Evolutionary conservation across 2,113 vertebrate species (phyloP).

Genomic region (Oreochromis niloticus): DNA sequence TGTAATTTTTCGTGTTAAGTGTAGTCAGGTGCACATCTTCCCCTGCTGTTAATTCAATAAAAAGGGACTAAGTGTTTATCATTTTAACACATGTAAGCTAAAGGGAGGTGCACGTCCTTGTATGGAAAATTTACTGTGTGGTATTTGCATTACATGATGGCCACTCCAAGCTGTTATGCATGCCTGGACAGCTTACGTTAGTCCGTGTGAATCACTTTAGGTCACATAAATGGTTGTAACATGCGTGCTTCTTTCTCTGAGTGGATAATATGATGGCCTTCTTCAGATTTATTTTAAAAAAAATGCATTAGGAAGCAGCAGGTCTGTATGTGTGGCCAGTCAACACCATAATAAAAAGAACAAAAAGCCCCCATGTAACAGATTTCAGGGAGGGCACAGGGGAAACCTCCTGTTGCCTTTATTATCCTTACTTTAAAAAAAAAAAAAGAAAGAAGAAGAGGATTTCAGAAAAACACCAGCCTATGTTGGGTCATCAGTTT

Average conservation of each 20-base stretch:
- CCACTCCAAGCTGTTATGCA: neutral
- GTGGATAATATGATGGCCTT: neutral
- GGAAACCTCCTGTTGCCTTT: neutral
- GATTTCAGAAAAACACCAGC: neutral
- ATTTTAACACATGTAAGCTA: neutral
- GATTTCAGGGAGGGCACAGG: neutral
- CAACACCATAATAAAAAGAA: neutral
- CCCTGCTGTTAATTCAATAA: slow-evolving; percentile 30
- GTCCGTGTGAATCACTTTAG: neutral
- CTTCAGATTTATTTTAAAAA: neutral
- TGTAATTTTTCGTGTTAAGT: neutral
- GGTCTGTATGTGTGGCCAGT: neutral
- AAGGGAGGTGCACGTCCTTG: neutral
- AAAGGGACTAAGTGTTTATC: slow-evolving; percentile 13
- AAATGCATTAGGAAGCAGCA: neutral
- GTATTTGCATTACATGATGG: slow-evolving; percentile 17
- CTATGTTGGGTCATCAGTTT: neutral
- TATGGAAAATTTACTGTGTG: neutral
- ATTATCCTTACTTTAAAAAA: neutral
- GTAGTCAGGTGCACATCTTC: neutral
- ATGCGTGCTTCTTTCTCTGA: neutral
- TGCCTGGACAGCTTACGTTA: slow-evolving; percentile 20
- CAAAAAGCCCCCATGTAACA: neutral
- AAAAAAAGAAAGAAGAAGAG: neutral
- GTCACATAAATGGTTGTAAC: neutral